Percentiles rank a stretch among this genome's conserved stretches.
phyloP scores from a whole-genome alignment of 2,797 vertebrate genomes.

The Sylvia borin region DNA sequence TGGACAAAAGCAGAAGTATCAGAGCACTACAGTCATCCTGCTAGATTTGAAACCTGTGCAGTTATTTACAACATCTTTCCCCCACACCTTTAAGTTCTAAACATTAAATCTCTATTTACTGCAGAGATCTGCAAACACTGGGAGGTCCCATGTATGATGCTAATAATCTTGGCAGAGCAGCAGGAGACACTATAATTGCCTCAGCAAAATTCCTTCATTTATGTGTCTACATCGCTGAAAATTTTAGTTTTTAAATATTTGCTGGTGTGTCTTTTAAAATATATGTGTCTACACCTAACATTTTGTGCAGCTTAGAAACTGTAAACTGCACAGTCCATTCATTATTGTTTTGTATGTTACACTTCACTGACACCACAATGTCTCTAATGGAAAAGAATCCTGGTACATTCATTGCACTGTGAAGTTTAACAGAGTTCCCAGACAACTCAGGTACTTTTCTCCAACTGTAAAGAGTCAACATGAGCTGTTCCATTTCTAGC shows the following conservation, averaged over 20 bases:
- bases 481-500: neutral
- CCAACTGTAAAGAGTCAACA: neutral
- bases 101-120: neutral
- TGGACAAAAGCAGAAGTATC: neutral
- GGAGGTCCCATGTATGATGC: neutral
- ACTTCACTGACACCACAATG: neutral
- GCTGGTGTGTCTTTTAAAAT: neutral
- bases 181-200: neutral
- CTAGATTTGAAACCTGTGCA: neutral
- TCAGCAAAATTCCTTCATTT: conserved; percentile 10
- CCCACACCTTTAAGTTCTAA: neutral
- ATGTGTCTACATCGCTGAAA: neutral
- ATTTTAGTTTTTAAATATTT: conserved; percentile 36
- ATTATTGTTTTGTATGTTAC: neutral
- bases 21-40: neutral
- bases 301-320: neutral
- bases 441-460: neutral
- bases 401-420: neutral
- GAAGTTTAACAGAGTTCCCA: conserved; percentile 10
- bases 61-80: neutral
- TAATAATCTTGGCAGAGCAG: conserved; percentile 23
- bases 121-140: neutral
- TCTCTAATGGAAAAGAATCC: neutral
- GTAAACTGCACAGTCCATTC: neutral
- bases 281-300: neutral